Conservation (phyloP, 35 echinoderm and acorn worm genomes). For the Apostichopus parvimensis region DNA sequence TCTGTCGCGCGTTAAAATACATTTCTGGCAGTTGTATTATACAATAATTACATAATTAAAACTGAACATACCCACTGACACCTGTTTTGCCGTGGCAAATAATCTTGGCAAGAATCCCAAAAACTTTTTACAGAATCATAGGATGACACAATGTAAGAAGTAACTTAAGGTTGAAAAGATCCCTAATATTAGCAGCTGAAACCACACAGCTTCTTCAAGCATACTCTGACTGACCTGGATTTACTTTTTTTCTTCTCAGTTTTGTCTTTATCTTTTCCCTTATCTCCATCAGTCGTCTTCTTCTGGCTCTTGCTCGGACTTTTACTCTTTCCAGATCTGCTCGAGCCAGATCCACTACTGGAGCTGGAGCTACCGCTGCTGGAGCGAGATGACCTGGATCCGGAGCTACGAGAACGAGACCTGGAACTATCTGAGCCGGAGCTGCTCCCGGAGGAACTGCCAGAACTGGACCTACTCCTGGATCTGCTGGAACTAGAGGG, state of each 20-base stretch:
- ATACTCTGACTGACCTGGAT: slow-evolving; percentile 65
- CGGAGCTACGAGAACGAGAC: slow-evolving; percentile 56
- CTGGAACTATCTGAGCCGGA: slow-evolving; percentile 67
- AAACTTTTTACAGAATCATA: no score
- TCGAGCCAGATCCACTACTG: slow-evolving; percentile 54
- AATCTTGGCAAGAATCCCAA: no score
- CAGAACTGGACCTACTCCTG: slow-evolving; percentile 70
- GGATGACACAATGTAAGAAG: no score
- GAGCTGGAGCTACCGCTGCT: slow-evolving; percentile 74
- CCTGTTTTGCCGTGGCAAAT: no score
- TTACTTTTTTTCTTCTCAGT: slow-evolving; percentile 69
- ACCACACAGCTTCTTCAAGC: neutral
- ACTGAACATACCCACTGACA: no score
- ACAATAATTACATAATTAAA: no score
- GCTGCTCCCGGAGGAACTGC: slow-evolving; percentile 65
- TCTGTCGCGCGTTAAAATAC: no score
- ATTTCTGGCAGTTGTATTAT: no score
- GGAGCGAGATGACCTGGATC: slow-evolving; percentile 59
- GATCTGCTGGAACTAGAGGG: slow-evolving; percentile 73
- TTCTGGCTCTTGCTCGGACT: slow-evolving; percentile 38
- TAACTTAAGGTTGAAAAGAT: no score
- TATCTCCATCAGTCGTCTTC: slow-evolving; percentile 48
- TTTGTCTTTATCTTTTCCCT: slow-evolving; percentile 54
- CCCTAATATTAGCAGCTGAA: no score
- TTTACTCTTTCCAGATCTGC: slow-evolving; percentile 55